Conservation (phyloP, 1,140 invertebrate genomes). For the Drusus annulatus region DNA sequence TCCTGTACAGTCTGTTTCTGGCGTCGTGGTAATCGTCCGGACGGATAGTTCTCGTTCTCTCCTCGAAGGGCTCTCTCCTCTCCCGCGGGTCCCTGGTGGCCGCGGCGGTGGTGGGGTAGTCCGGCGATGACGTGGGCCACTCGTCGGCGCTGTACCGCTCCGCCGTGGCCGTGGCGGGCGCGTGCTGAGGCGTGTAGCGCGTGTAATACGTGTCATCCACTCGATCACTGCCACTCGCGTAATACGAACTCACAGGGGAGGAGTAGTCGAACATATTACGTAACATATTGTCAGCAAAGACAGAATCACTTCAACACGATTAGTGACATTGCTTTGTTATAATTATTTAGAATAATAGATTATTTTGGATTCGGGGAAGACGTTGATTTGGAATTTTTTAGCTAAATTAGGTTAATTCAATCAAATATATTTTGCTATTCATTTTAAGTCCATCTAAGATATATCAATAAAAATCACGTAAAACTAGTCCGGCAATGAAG, state of each 20-base stretch:
- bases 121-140: constrained; percentile 54
- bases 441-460: background rate
- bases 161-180: constrained; percentile 36
- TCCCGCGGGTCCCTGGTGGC: constrained; percentile 39
- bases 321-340: constrained; percentile 2
- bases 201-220: constrained; percentile 53
- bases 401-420: background rate
- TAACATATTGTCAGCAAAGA: constrained; percentile 39
- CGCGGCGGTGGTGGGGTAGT: constrained; percentile 43
- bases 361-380: constrained; percentile 38
- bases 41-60: constrained; percentile 59
- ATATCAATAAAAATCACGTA: constrained; percentile 6
- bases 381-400: constrained; percentile 18
- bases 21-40: constrained; percentile 57
- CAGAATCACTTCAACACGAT: constrained; percentile 9
- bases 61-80: constrained; percentile 56
- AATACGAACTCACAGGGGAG: constrained; percentile 55
- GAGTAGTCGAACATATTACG: constrained; percentile 58
- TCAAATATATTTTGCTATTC: background rate
- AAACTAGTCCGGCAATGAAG: constrained; percentile 1
- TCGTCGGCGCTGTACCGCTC: constrained; percentile 52
- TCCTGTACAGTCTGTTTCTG: constrained; percentile 53
- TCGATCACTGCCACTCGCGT: constrained; percentile 54
- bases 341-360: constrained; percentile 28
- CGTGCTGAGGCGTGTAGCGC: constrained; percentile 47